These are phyloP conservation scores for Leptopilina boulardi DNA, from an alignment of 1,140 invertebrate genomes.

Conservation along the genomic window DNA sequence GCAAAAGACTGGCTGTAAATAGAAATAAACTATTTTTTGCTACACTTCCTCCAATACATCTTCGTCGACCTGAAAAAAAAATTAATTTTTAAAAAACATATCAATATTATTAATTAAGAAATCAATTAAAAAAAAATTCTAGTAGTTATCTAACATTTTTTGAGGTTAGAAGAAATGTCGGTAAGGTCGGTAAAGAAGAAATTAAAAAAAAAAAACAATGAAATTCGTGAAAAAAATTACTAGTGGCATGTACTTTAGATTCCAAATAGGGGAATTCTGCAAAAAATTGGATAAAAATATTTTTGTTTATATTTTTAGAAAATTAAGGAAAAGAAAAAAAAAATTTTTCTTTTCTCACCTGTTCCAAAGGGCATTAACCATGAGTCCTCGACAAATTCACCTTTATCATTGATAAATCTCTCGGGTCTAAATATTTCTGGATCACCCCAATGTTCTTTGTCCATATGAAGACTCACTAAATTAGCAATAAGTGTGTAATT, in stretches of 20 bases:
- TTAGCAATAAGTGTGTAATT: conserved; percentile 69
- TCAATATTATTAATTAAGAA: conserved; percentile 17
- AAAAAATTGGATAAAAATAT: no score
- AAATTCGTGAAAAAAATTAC: no score
- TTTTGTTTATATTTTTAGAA: no score
- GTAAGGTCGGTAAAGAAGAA: no score
- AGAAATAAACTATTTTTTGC: conserved; percentile 70
- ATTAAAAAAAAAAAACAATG: no score
- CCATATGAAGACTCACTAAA: conserved; percentile 70
- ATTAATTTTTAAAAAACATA: background rate
- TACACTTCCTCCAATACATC: conserved; percentile 69
- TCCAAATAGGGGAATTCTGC: no score
- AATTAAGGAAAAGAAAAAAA: no score
- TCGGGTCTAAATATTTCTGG: conserved; percentile 79
- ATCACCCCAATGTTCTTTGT: conserved; percentile 77
- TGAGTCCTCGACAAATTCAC: conserved; percentile 73
- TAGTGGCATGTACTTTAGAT: no score
- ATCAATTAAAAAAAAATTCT: conserved; percentile 10
- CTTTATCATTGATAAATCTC: conserved; percentile 76
- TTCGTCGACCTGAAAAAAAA: conserved; percentile 60
- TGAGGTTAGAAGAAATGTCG: no score
- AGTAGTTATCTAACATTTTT: no score
- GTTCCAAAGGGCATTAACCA: conserved; percentile 76
- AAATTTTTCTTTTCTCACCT: no score
- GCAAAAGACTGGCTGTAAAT: conserved; percentile 65